Evolutionary conservation across 2,797 vertebrate species (phyloP), one percentile per base, ranked within the genome.

Genomic region (Centroberyx gerrardi): DNA sequence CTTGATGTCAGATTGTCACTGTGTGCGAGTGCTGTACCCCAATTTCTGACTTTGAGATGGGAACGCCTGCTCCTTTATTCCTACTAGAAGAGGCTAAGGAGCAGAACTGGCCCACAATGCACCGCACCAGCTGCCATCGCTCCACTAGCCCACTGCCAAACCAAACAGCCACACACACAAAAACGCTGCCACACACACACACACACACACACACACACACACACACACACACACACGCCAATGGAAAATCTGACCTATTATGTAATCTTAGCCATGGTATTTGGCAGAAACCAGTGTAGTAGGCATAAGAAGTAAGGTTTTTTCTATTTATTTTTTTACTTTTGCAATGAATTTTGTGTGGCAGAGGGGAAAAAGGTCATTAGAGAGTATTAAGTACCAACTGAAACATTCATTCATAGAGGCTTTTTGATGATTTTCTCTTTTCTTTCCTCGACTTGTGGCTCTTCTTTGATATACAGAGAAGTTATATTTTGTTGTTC

Each of bases 241-340:
- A 80, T 77, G 90, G 90, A 91, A 92, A 93, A 84, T 89, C 73
- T 92, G 90, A 91, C 27, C 77, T 68, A 62, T 73, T 42, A 69
- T 84, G 76, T 72, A 81, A 90, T 82, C 73, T 72, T 69, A 88
- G 80, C 80, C 81, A 60, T 60, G 72, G 78, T n/a, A 36, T 49
- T 18, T 65, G 8, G 1, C 49, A 74, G 36, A 78, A 81, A 76
- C 76, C 72, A 89, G 82, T 72, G 58, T 82, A 81, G 82, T 22
- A 70, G 58, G 72, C 62, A 70, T 15, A 27, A 67, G 56, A 77
- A 36, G 65, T 73, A 27, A 36, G 33, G 4, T 63, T 13, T 56
- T 36, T 28, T 55, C 8, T 13, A 12, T 29, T 63, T 13, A 51
- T 49, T 63, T 18, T 38, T 38, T 56, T 52, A 10, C 12, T 55